These are phyloP conservation scores for Myopa tessellatipennis DNA, from an alignment of 2,888 invertebrate genomes.

Conservation along the genomic window DNA sequence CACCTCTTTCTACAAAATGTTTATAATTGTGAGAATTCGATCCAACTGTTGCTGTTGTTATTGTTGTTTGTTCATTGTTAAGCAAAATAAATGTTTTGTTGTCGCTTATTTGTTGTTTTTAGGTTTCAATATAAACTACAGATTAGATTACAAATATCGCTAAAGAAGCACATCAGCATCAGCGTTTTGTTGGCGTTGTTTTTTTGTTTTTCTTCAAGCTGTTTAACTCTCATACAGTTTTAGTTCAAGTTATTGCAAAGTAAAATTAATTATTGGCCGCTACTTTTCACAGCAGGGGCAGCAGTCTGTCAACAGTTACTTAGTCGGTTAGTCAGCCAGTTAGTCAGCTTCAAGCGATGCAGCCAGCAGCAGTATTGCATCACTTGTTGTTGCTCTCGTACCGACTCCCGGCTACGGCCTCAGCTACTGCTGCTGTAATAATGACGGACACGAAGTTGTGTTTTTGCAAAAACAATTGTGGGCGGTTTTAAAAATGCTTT, in stretches of 20 bases:
- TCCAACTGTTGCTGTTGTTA: no score
- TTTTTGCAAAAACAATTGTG: slow-evolving; percentile 7
- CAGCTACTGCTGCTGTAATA: background rate
- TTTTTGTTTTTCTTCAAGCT: background rate
- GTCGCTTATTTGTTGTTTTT: slow-evolving; percentile 4
- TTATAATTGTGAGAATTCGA: no score
- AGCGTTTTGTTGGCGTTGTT: slow-evolving; percentile 23
- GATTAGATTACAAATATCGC: slow-evolving; percentile 30
- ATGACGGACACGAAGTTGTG: background rate
- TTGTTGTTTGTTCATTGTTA: background rate
- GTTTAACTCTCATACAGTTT: background rate
- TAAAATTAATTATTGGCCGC: slow-evolving; percentile 23
- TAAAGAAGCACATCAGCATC: slow-evolving; percentile 20
- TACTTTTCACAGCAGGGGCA: background rate
- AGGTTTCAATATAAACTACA: slow-evolving; percentile 17
- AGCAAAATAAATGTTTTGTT: background rate
- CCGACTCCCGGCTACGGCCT: background rate
- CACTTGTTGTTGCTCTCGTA: slow-evolving; percentile 5
- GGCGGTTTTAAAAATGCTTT: background rate
- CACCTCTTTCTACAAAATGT: background rate
- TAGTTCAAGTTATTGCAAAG: background rate
- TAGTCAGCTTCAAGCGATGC: background rate
- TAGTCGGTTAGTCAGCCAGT: background rate
- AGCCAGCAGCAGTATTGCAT: slow-evolving; percentile 17
- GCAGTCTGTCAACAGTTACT: background rate